Evolutionary conservation across 1,140 invertebrate species (phyloP), one percentile per base, ranked within the genome.

Genomic region (Stegodyphus dumicola): DNA sequence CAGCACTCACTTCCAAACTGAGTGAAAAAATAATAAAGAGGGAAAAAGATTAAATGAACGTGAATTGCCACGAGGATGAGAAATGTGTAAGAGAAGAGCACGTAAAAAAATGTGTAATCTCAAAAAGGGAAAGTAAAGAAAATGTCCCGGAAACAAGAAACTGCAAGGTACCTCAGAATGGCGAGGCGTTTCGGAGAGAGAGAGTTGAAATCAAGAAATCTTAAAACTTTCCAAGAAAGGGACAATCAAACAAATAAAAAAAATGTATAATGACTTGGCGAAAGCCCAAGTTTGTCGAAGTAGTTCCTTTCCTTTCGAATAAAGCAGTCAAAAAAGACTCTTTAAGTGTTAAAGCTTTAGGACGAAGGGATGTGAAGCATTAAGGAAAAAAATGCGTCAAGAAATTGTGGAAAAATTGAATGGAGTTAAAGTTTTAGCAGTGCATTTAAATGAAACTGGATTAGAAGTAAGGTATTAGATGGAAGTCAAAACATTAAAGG

Each of bases 211-310:
- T 79, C 77, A 79, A 79, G 70, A 67, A 48, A 52, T 66, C 52
- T 79, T 79, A 79, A 71, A 79, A 79, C 66, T 71, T 53, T 54
- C 17, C 52, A 53, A 17, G 9, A n/a, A 60, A 69, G 56, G 77
- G 66, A 70, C 66, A 79, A 77, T 66, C 75, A 70, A 70, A 70
- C 33, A 67, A 65, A 49, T 67, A 52, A 79, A 70, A 79, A 79
- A 33, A 79, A 7, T 70, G 66, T 79, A 79, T 79, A 79, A 79
- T 79, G 77, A 79, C 77, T 79, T 79, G 77, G 77, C 77, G 66
- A 69, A 79, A n/a, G 67, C 69, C 65, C 77, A 79, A 79, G 51
- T 77, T 79, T 52, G n/a, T 56, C 49, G 6, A 56, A 79, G 52
- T 69, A 79, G 77, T 71, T 79, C 65, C 77, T 79, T 70, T 79